Percentiles rank a stretch among this genome's conserved stretches.
phyloP scores from a whole-genome alignment of 2,113 vertebrate species.

The Trochalopteron elliotii region DNA sequence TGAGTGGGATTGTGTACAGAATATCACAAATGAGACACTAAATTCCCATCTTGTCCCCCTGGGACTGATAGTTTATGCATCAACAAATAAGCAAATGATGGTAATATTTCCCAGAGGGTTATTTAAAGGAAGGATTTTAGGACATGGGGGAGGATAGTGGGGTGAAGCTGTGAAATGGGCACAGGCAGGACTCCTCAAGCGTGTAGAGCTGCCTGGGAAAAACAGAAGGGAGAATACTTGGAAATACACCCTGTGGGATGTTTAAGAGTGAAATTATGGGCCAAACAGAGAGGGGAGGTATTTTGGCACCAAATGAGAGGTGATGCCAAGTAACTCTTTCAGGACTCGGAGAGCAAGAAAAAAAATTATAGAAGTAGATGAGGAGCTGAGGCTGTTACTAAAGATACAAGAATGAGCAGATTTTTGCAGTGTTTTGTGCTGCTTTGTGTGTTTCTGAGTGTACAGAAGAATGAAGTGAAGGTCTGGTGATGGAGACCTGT shows the following conservation, averaged over 20 bases:
- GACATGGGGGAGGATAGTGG: neutral
- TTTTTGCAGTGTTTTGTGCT: neutral
- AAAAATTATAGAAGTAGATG: neutral
- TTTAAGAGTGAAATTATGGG: neutral
- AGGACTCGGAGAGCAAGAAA: neutral
- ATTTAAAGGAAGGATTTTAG: neutral
- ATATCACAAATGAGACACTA: neutral
- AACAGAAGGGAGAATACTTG: neutral
- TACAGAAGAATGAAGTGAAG: neutral
- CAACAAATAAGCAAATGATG: neutral
- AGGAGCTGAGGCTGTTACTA: neutral
- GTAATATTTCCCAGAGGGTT: neutral
- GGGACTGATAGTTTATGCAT: neutral
- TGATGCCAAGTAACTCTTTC: neutral
- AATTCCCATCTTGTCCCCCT: neutral
- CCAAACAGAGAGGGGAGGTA: neutral
- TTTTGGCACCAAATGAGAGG: neutral
- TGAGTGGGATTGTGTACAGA: neutral
- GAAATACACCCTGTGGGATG: neutral
- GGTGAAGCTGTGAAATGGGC: neutral
- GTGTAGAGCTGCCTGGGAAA: neutral
- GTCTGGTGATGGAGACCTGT: constrained; percentile 10
- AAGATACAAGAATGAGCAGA: constrained; percentile 3
- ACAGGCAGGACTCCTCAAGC: neutral
- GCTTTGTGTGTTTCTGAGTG: neutral